phyloP scores from a whole-genome alignment of 2,888 invertebrate species.

The Poecilus cupreus region DNA sequence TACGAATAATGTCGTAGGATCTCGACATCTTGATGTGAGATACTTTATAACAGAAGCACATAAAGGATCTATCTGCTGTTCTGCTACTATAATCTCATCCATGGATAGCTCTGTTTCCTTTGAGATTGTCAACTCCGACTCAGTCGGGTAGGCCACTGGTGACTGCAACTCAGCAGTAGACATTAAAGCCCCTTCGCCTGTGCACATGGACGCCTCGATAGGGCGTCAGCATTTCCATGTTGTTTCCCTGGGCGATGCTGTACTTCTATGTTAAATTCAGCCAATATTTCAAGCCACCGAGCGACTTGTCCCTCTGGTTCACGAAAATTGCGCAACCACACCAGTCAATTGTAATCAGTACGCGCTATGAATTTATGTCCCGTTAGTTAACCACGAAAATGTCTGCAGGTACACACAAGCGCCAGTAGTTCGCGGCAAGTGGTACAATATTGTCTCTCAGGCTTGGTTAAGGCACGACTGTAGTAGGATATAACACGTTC shows the following conservation, averaged over 20 bases:
- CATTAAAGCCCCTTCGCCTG: no score
- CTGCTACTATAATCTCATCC: neutral
- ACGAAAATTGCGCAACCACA: no score
- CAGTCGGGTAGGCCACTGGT: neutral
- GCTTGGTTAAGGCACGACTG: neutral
- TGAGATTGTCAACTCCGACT: neutral
- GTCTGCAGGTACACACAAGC: neutral
- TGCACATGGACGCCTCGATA: no score
- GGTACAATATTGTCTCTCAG: neutral
- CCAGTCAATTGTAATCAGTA: no score
- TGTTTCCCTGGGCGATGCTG: no score
- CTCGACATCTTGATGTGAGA: neutral
- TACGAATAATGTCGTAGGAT: neutral
- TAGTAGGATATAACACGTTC: conserved; percentile 4
- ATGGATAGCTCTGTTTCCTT: neutral
- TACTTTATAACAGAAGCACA: neutral
- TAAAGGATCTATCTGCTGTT: neutral
- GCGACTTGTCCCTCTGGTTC: no score
- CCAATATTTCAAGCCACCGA: no score
- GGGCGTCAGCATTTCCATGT: no score
- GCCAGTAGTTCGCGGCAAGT: neutral
- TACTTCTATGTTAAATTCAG: no score
- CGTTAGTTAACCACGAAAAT: neutral
- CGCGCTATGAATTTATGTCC: no score
- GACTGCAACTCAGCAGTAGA: neutral